Base-by-base conservation (phyloP, 2,113 vertebrate species). In the Crotophaga sulcirostris region DNA sequence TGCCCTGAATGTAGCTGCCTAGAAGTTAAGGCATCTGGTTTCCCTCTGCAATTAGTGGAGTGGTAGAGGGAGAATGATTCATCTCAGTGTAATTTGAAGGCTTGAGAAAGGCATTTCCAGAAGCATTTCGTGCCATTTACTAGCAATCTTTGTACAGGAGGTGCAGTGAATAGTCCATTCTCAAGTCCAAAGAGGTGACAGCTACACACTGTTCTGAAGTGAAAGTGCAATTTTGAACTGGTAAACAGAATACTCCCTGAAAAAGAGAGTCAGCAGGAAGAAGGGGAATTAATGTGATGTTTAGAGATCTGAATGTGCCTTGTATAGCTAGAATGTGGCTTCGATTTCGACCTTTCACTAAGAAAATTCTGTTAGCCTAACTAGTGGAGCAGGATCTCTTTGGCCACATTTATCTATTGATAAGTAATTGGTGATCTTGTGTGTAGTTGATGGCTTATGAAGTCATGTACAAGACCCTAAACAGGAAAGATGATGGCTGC, bases 11-110 rank as follows among this genome's bases (percentile, higher is more conserved):
- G 31, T 78, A 47, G 63, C 64, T 96, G 93, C 77, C 64, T 94
- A 59, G 69, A 90, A 81, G 51, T 92, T 58, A 58, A 89, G 60
- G 82, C 75, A 88, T 93, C 88, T 96, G 85, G 55, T 92, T 97
- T 96, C 51, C 89, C 64, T 66, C 90, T 63, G 68, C 88, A 93
- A 62, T 92, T 95, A 90, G 72, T 67, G 68, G 34, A 90, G 67
- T 0, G 3, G 74, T 76, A 81, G 79, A 92, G 25, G 67, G 75
- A 80, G 68, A 90, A 67, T 92, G 90, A 95, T 88, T 97, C 80
- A 95, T 87, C 83, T 93, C 18, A 0, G 29, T 70, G 66, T 87
- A 84, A 94, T 93, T 67, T 82, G 47, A 78, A 93, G 74, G 59
- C 64, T 87, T 74, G 42, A 81, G 74, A 87, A 80, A 80, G 18